Evolutionary conservation across 2,888 invertebrate genomes (phyloP).

Genomic region (Elegia similella): DNA sequence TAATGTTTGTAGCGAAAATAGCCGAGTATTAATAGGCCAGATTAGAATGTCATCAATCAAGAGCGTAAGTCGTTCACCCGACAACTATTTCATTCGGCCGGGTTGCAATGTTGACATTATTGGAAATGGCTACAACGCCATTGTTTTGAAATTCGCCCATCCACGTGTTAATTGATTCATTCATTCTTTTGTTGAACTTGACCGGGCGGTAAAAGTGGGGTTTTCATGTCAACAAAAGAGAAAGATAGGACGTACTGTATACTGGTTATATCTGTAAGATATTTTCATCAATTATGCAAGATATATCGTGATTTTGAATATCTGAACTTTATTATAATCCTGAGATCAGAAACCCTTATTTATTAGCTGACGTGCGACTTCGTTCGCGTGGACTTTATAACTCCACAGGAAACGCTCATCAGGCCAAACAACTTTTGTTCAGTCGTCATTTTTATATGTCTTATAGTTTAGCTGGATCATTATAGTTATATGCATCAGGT

Average conservation of each 20-base stretch:
- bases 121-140: not conserved
- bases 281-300: too few species aligned
- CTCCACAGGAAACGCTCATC: too few species aligned
- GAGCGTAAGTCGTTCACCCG: conserved; percentile 58
- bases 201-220: not conserved
- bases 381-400: too few species aligned
- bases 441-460: too few species aligned
- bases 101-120: conserved; percentile 10
- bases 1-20: conserved; percentile 48
- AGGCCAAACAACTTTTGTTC: too few species aligned
- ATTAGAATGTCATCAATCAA: conserved; percentile 55
- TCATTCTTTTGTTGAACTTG: conserved; percentile 6
- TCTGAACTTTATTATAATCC: too few species aligned
- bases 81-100: conserved; percentile 11
- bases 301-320: too few species aligned
- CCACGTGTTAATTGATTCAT: conserved; percentile 11
- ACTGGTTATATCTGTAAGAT: too few species aligned
- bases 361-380: too few species aligned
- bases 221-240: not conserved
- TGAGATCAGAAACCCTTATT: too few species aligned
- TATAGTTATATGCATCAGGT: too few species aligned
- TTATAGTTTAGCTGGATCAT: too few species aligned
- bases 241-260: not conserved
- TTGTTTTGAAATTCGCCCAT: conserved; percentile 12
- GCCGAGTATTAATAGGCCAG: conserved; percentile 55